A percentile compares a stretch with the other conserved stretches of the same genome.
Evolutionary conservation across 2,113 vertebrate genomes (phyloP).

Genomic region (Hyla sarda): DNA sequence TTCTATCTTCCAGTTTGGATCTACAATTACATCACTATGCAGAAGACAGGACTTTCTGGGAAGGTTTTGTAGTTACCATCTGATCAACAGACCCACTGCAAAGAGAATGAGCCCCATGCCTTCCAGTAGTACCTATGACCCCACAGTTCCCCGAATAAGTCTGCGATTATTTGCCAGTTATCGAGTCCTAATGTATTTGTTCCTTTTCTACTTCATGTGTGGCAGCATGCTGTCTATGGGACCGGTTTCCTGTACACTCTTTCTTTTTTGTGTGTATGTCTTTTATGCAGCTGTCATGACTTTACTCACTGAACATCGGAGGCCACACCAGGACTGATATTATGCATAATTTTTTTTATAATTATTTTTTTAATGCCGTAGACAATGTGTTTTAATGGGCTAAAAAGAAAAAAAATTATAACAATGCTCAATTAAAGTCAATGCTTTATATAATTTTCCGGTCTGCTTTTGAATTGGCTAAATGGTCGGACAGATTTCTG

Average conservation of each 20-base stretch:
- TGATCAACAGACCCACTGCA: constrained; percentile 62
- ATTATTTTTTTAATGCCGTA: neutral
- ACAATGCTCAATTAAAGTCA: constrained; percentile 10
- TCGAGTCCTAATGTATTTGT: constrained; percentile 77
- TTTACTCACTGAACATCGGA: constrained; percentile 76
- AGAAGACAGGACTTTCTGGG: constrained; percentile 84
- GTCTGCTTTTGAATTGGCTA: neutral
- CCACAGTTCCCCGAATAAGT: constrained; percentile 77
- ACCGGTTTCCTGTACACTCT: constrained; percentile 73
- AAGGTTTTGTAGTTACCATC: constrained; percentile 81
- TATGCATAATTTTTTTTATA: neutral
- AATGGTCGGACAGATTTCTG: neutral
- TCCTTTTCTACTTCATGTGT: constrained; percentile 77
- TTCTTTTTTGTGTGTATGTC: constrained; percentile 73
- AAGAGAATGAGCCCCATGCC: constrained; percentile 69
- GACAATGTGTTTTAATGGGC: neutral
- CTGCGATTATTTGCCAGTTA: constrained; percentile 91
- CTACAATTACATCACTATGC: constrained; percentile 82
- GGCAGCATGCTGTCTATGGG: constrained; percentile 76
- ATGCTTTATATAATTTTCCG: neutral
- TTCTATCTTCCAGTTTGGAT: constrained; percentile 76
- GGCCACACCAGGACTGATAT: constrained; percentile 77
- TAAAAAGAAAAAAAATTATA: neutral
- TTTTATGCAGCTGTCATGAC: constrained; percentile 80
- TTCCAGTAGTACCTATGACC: constrained; percentile 25